Base-by-base conservation (phyloP, 1,140 invertebrate species). In the Drosophila takahashii region DNA sequence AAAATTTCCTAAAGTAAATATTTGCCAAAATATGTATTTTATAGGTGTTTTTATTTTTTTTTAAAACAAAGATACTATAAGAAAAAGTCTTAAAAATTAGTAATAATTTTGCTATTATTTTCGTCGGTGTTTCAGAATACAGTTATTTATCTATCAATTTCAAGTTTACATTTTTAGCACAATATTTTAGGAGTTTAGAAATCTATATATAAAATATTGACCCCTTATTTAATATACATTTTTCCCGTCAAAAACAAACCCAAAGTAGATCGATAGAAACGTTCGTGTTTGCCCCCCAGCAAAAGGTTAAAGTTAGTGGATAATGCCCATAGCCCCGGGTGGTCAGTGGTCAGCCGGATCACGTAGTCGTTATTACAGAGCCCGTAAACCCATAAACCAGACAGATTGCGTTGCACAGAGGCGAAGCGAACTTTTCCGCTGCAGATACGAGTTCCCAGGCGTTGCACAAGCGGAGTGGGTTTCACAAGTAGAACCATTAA, bases 401-500 rank as follows among this genome's bases (percentile, higher is more conserved):
- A 5, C 13, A 22, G 22, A 22, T 8, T 3, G 41, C 26, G 32
- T 47, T 44, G 39, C 27, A 34, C 36, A 26, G 41, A 41, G 65
- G 59, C 34, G n/a, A 51, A 66, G 59, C 66, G 66, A 71, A 52
- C 70, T 54, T 50, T 50, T 48, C 50, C 71, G 51, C 50, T 74
- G 50, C 59, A 70, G 29, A 70, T 67, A 29, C 45, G 3, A 54
- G 70, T 62, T 74, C 72, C 45, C 42, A 76, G 61, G 52, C 45
- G 53, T 75, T 75, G 70, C 72, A 76, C 73, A 76, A 76, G 47
- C 36, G 22, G 22, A 44, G 52, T 42, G 7, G 37, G 53, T 73
- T 73, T 73, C 69, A 41, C 60, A 73, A 57, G 84, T 83, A 87
- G 83, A 89, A 87, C 62, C 66, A 83, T 87, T 79, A 87, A 83